phyloP scores from a whole-genome alignment of 2,113 vertebrate species.

The Heteronetta atricapilla region DNA sequence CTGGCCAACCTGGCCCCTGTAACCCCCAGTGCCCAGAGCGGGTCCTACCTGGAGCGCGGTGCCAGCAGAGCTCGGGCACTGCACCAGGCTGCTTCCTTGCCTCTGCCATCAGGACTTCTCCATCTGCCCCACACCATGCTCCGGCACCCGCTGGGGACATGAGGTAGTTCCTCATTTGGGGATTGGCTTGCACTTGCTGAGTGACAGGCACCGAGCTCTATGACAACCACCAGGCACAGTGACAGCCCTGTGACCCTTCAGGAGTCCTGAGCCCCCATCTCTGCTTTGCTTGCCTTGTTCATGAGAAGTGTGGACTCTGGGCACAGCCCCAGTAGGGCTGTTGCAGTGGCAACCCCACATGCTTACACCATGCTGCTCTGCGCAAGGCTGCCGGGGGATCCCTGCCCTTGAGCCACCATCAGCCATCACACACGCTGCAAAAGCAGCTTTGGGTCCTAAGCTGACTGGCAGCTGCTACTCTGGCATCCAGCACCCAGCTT shows the following conservation, averaged over 20 bases:
- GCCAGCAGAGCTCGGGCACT: neutral
- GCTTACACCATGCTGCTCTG: neutral
- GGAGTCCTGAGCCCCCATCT: neutral
- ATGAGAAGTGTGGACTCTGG: too few relatives aligned
- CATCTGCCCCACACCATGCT: neutral
- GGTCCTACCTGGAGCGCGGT: slow-evolving; percentile 71
- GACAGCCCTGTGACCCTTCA: neutral
- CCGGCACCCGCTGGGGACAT: neutral
- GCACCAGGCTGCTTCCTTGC: slow-evolving; percentile 42
- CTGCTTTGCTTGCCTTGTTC: neutral
- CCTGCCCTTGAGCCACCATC: rapidly evolving
- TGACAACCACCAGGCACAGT: neutral
- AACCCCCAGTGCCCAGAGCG: neutral
- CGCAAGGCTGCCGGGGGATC: rapidly evolving
- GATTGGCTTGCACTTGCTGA: slow-evolving; percentile 61
- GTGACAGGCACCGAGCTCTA: slow-evolving; percentile 48
- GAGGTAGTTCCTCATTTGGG: slow-evolving; percentile 77
- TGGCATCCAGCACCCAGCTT: neutral
- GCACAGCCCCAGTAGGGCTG: rapidly evolving
- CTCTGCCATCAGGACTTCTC: slow-evolving; percentile 72
- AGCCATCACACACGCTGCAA: neutral
- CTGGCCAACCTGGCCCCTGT: neutral
- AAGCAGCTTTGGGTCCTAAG: neutral
- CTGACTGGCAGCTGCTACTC: neutral
- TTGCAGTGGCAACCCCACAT: rapidly evolving